phyloP scores from a whole-genome alignment of 2,113 vertebrate species.

The Rhipidura dahli region DNA sequence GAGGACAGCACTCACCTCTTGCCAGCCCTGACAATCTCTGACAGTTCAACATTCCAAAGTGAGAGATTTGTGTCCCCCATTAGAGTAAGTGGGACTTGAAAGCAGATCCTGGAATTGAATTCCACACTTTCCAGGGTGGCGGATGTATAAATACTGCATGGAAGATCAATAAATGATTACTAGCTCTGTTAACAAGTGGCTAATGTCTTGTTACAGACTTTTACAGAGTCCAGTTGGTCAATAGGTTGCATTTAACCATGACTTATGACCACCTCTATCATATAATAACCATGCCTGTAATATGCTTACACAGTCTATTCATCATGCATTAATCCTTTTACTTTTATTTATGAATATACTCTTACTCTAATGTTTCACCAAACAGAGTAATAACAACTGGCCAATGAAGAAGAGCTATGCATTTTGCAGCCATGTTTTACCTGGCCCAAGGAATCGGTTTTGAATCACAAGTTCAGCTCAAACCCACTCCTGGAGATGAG shows the following conservation, averaged over 20 bases:
- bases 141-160: constrained; percentile 64
- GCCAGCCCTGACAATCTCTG: not conserved
- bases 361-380: constrained; percentile 39
- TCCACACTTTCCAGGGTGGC: constrained; percentile 55
- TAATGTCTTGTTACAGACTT: constrained; percentile 61
- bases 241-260: constrained; percentile 68
- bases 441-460: not conserved
- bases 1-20: not conserved
- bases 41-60: not conserved
- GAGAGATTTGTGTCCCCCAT: constrained; percentile 30
- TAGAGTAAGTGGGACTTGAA: constrained; percentile 23
- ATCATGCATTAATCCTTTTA: constrained; percentile 62
- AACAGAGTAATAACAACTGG: constrained; percentile 15
- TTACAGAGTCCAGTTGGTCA: constrained; percentile 55
- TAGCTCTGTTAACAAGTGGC: constrained; percentile 64
- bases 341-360: constrained; percentile 53
- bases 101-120: constrained; percentile 55
- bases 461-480: not conserved
- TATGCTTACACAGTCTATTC: constrained; percentile 60
- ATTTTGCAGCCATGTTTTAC: not conserved
- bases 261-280: constrained; percentile 51
- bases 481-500: not conserved
- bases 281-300: constrained; percentile 58
- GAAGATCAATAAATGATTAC: constrained; percentile 60
- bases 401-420: not conserved